Evolutionary conservation across 2,797 vertebrate species (phyloP).

Genomic region (Erethizon dorsatum): DNA sequence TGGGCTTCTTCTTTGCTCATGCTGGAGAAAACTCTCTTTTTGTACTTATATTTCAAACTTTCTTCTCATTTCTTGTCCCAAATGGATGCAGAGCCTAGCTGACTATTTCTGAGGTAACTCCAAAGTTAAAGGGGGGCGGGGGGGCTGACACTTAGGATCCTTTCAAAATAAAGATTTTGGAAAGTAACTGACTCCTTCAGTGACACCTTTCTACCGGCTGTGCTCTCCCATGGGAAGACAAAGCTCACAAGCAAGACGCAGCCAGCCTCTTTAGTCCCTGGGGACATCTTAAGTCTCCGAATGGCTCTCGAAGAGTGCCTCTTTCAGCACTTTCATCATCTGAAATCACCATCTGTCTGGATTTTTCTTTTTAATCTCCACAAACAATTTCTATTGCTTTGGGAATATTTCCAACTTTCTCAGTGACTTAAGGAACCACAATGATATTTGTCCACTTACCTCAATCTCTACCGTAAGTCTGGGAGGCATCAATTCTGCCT

Average conservation of each 20-base stretch:
- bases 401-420: not conserved
- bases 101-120: not conserved
- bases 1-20: not conserved
- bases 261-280: not conserved
- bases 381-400: not conserved
- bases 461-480: not conserved
- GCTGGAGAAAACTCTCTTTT: not conserved
- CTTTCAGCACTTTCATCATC: not conserved
- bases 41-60: not conserved
- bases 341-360: not conserved
- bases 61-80: not conserved
- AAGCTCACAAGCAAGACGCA: not conserved
- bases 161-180: not conserved
- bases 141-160: not conserved
- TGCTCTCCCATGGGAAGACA: not conserved
- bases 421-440: not conserved
- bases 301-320: not conserved
- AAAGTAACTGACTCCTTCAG: not conserved
- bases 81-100: not conserved
- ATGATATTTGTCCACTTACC: not conserved
- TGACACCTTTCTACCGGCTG: not conserved
- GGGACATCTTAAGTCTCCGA: not conserved
- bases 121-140: not conserved
- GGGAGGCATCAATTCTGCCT: not conserved
- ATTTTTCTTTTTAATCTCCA: not conserved